Conservation (phyloP, 2,797 vertebrate genomes). For the Otus scops region DNA sequence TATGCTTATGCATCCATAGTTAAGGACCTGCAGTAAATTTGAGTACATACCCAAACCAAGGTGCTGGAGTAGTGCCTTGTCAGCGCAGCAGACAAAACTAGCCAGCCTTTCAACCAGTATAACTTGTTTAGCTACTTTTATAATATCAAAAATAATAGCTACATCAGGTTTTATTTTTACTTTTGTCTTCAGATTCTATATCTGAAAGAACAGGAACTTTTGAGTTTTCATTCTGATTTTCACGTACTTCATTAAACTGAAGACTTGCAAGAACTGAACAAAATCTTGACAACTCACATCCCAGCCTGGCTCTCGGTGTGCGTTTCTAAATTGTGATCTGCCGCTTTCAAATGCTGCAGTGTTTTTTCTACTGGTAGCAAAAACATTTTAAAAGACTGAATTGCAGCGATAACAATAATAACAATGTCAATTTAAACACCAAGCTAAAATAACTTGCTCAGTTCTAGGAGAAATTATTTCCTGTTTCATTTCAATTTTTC, state of each 20-base stretch:
- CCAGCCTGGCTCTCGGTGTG: neutral
- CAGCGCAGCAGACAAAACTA: neutral
- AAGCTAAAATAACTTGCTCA: neutral
- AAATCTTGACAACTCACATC: neutral
- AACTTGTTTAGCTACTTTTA: neutral
- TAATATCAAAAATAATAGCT: neutral
- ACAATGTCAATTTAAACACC: neutral
- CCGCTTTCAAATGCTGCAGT: neutral
- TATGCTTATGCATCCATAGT: neutral
- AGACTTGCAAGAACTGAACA: neutral
- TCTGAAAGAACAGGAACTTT: neutral
- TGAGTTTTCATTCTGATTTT: neutral
- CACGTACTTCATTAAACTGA: neutral
- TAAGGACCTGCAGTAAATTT: neutral
- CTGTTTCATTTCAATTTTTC: neutral
- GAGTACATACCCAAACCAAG: neutral
- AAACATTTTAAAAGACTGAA: neutral
- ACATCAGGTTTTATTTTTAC: neutral
- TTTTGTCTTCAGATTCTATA: constrained; percentile 1
- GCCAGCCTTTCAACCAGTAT: neutral
- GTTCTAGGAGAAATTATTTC: neutral
- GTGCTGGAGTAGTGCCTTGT: neutral
- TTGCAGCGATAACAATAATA: neutral
- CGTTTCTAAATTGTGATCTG: neutral
- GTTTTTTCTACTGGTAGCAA: neutral